Evolutionary conservation across 1,140 invertebrate genomes (phyloP), one percentile per base, ranked within the genome.

Genomic region (Zaprionus kolodkinae): DNA sequence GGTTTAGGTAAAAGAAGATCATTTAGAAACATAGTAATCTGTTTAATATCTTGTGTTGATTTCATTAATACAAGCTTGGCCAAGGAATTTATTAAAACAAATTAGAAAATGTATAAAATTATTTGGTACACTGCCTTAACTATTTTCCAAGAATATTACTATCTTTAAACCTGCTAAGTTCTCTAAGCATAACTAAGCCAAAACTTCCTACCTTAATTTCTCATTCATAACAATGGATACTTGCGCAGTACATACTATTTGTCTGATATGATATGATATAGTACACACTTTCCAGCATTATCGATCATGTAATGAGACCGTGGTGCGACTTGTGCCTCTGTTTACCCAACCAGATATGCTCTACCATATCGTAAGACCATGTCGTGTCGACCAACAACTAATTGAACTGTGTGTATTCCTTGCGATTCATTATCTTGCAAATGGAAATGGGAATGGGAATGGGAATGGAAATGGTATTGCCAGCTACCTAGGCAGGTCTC

Each of bases 401-500:
- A 50, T 50, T 45, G 40, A 48, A 72, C 48, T 79, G 55, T 35
- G 43, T 35, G 15, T 86, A 78, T 63, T 62, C 71, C 78, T 85
- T 73, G 82, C 82, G 76, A 85, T 87, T 85, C 81, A 82, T 85
- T 85, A 87, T 82, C 75, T 76, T 56, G 78, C 78, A 6, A 35
- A 52, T 69, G 57, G 36, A 40, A 40, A 40, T 40, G n/a, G 43
- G 59, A 52, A 40, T 65, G 64, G 56, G 50, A 27, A 68, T 65
- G 64, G 56, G 50, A 27, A 68, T 36, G 64, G 56, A 50, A 27
- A 65, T 36, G 52, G 62, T 36, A 52, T 43, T 17, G 17, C 50
- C 30, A 35, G 76, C 74, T 84, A 84, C 74, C 82, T 84, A 74
- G 4, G 27, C 48, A 62, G 43, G 45, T 55, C 55, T 30, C 48